Percentiles rank a stretch among this genome's conserved stretches.
phyloP scores from a whole-genome alignment of 2,113 vertebrate genomes.

The Takifugu bimaculatus region DNA sequence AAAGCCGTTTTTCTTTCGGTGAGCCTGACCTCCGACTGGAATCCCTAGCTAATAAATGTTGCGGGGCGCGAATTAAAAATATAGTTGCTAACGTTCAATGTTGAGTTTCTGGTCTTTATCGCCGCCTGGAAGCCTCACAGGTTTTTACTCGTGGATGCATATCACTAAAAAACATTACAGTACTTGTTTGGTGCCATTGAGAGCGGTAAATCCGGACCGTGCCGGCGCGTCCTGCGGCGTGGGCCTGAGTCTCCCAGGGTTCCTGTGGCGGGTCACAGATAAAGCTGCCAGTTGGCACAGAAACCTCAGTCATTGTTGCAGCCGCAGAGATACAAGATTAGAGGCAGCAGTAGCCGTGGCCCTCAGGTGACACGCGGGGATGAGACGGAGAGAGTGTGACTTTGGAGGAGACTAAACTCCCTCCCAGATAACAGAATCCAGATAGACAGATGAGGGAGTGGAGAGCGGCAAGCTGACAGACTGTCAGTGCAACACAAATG shows the following conservation, averaged over 20 bases:
- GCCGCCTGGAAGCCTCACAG: too few species aligned
- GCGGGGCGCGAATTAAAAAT: slow-evolving; percentile 23
- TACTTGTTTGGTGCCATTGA: too few species aligned
- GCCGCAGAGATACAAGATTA: slow-evolving; percentile 69
- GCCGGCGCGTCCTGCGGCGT: slow-evolving; percentile 26
- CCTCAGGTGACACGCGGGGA: slow-evolving; percentile 48
- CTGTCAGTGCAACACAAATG: background rate
- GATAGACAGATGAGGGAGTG: slow-evolving; percentile 25
- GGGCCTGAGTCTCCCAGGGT: slow-evolving; percentile 43
- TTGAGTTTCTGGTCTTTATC: too few species aligned
- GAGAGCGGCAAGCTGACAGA: slow-evolving; percentile 15
- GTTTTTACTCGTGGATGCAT: too few species aligned
- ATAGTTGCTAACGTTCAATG: too few species aligned
- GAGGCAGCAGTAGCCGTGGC: slow-evolving; percentile 40
- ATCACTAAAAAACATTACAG: too few species aligned
- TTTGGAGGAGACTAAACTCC: slow-evolving; percentile 20
- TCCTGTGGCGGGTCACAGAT: slow-evolving; percentile 62
- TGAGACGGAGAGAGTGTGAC: slow-evolving; percentile 16
- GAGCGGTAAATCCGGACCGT: background rate
- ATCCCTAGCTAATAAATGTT: slow-evolving; percentile 43
- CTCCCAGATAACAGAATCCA: slow-evolving; percentile 31
- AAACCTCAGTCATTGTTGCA: slow-evolving; percentile 53
- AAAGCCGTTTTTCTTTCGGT: slow-evolving; percentile 24
- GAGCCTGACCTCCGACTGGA: slow-evolving; percentile 6
- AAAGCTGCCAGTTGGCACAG: slow-evolving; percentile 52